phyloP scores from a whole-genome alignment of 2,113 vertebrate genomes.

The Rhinogobius similis region DNA sequence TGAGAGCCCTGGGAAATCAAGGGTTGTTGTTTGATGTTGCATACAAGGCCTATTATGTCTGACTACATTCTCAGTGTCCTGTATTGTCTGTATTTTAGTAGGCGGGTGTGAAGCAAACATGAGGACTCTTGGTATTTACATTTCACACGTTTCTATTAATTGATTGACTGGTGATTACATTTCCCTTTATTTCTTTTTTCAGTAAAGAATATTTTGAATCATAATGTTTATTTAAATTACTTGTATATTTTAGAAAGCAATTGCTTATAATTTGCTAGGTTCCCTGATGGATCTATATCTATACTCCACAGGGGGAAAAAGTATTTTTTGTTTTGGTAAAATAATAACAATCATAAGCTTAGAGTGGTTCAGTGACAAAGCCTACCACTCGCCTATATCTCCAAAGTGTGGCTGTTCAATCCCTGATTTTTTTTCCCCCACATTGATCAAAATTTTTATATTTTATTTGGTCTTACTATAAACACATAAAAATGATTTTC shows the following conservation, averaged over 20 bases:
- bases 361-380: too few relatives aligned
- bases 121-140: background rate
- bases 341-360: too few relatives aligned
- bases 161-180: background rate
- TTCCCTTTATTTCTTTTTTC: background rate
- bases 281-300: too few relatives aligned
- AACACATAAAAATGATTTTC: too few relatives aligned
- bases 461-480: too few relatives aligned
- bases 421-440: too few relatives aligned
- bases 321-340: too few relatives aligned
- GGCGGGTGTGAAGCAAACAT: conserved; percentile 1
- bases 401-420: too few relatives aligned
- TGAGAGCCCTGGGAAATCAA: background rate
- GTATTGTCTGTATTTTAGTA: background rate
- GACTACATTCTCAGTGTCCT: background rate
- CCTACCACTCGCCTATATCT: too few relatives aligned
- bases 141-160: background rate
- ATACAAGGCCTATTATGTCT: background rate
- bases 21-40: background rate
- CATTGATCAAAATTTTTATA: too few relatives aligned
- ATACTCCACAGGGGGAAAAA: too few relatives aligned
- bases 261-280: background rate
- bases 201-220: background rate
- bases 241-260: background rate
- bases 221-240: background rate